Base-by-base conservation (phyloP, 30 jellyfish, hydroid and myxozoan genomes). In the Hydractinia echinata region DNA sequence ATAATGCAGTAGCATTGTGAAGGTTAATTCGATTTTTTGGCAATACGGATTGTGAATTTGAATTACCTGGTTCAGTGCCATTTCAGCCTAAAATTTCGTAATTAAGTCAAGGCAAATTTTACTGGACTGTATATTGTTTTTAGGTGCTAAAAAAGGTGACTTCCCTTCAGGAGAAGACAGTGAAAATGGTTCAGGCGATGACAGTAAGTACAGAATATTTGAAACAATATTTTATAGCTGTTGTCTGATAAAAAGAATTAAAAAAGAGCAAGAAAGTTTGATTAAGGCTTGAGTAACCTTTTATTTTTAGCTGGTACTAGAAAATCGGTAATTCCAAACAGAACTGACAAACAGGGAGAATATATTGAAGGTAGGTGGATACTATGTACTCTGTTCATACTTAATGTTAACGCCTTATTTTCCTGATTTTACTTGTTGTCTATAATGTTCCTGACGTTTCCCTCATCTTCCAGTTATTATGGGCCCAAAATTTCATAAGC, bases 151-250 rank as follows among this genome's bases (percentile, higher is more conserved):
- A 74, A 74, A 74, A 50, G 68, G 54, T 48, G 83, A 74, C n/a
- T 54, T 74, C 0, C 61, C 61, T 19, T 79, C 15, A 30, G 74
- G 4, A 58, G 69, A 58, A 58, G 69, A 58, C 7, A 51, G 39
- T 55, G 67, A 74, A 74, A 74, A 67, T 74, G 83, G 83, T 8
- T 74, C 83, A 8, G 83, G 83, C 14, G 72, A n/a, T 49, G 74
- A 21, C 16, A 74, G 69, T 74, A 74, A 7, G 60, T 72, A 19
- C 15, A 11, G 1, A n/a, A 30, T 30, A 30, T 30, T 30, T 30
- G 2, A 30, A 30, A 30, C 44, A 30, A 30, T 30, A 30, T 30
- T 30, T 30, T 30, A 30, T 30, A 30, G 44, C 44, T 30, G 44
- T 30, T 30, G 44, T 30, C 44, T 30, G 44, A 2, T 30, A 30